phyloP scores from a whole-genome alignment of 2,113 vertebrate genomes.

The Neolamprologus cancellatus region DNA sequence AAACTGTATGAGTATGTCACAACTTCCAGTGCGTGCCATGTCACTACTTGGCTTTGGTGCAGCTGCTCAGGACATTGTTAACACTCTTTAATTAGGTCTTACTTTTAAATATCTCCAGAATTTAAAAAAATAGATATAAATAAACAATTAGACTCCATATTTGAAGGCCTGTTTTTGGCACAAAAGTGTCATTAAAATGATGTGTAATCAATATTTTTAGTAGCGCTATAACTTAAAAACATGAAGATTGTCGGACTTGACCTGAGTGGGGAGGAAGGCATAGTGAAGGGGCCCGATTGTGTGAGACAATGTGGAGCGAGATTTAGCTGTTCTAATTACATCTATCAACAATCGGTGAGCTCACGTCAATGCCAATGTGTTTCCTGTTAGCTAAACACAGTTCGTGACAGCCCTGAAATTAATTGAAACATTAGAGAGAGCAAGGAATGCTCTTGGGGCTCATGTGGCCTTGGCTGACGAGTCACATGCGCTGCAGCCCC shows the following conservation, averaged over 20 bases:
- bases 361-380: slow-evolving; percentile 58
- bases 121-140: not conserved
- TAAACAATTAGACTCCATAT: not conserved
- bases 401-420: slow-evolving; percentile 67
- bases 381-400: slow-evolving; percentile 63
- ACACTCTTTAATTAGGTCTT: not conserved
- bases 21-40: not conserved
- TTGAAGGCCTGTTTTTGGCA: not conserved
- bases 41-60: not conserved
- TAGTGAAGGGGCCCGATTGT: not conserved
- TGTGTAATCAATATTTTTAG: not conserved
- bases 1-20: not conserved
- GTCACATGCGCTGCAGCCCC: slow-evolving; percentile 35
- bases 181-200: not conserved
- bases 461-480: slow-evolving; percentile 62
- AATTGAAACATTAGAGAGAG: slow-evolving; percentile 64
- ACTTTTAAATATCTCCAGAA: not conserved
- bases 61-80: not conserved
- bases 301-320: slow-evolving; percentile 38
- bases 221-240: not conserved
- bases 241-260: not conserved
- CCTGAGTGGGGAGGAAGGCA: not conserved
- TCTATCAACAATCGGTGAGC: slow-evolving; percentile 60
- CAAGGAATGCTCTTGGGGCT: slow-evolving; percentile 44
- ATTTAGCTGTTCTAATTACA: slow-evolving; percentile 58